Percentiles rank a stretch among this genome's conserved stretches.
These are phyloP conservation scores for Acropora yongei DNA, from an alignment of 64 coral and sea anemone genomes.

Conservation along the genomic window DNA sequence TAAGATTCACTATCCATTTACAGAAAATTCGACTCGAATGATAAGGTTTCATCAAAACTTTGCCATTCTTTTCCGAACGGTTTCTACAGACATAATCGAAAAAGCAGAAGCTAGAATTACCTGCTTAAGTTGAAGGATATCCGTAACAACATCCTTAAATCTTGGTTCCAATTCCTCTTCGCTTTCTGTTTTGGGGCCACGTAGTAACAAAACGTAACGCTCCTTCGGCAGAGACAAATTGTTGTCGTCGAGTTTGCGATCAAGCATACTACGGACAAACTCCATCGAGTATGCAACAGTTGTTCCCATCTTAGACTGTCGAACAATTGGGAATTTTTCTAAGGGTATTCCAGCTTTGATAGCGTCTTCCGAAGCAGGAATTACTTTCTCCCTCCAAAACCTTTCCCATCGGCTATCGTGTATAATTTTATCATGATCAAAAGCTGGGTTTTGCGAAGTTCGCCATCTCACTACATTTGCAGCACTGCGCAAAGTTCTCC, in stretches of 20 bases:
- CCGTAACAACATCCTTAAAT: constrained; percentile 94
- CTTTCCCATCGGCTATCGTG: constrained; percentile 79
- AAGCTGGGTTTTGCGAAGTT: constrained; percentile 47
- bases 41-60: not conserved
- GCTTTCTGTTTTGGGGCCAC: constrained; percentile 56
- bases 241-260: constrained; percentile 22
- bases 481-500: constrained; percentile 51
- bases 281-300: constrained; percentile 86
- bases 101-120: constrained; percentile 24
- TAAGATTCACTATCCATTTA: too few species aligned
- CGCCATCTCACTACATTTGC: constrained; percentile 82
- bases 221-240: constrained; percentile 27
- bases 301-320: constrained; percentile 86
- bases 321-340: constrained; percentile 76
- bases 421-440: constrained; percentile 75
- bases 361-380: constrained; percentile 79
- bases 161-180: constrained; percentile 62
- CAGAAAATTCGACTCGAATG: too few species aligned
- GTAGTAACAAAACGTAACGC: constrained; percentile 81
- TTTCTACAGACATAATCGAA: not conserved
- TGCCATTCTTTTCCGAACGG: not conserved
- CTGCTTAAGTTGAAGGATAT: constrained; percentile 96
- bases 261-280: constrained; percentile 76
- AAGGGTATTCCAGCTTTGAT: constrained; percentile 72
- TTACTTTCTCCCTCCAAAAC: constrained; percentile 91